These are phyloP conservation scores for Phrynosoma platyrhinos DNA, from an alignment of 2,113 vertebrate genomes.

Conservation along the genomic window DNA sequence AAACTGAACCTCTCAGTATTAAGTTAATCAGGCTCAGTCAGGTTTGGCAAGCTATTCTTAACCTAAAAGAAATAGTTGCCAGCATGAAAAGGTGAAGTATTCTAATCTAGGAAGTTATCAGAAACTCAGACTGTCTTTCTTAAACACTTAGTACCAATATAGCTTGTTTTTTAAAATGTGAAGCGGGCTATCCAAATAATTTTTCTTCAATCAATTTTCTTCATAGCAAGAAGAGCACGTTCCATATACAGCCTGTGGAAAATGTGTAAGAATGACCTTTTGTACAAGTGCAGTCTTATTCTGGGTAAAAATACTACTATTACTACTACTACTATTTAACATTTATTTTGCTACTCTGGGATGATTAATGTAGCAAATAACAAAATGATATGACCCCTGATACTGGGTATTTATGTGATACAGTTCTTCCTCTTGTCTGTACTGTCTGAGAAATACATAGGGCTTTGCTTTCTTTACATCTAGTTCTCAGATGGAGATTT, in stretches of 20 bases:
- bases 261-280: slow-evolving; percentile 86
- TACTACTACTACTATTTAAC: not conserved
- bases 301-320: slow-evolving; percentile 84
- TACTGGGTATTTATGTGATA: not conserved
- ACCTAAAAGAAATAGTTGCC: not conserved
- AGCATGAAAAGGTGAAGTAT: not conserved
- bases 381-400: not conserved
- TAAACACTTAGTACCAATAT: not conserved
- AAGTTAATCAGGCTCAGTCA: not conserved
- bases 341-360: not conserved
- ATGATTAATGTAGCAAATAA: not conserved
- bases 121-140: not conserved
- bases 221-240: slow-evolving; percentile 87
- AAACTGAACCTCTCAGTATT: no score
- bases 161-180: not conserved
- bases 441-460: not conserved
- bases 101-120: not conserved
- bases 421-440: not conserved
- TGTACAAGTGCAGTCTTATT: slow-evolving; percentile 92
- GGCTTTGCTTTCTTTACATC: not conserved
- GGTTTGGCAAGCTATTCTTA: not conserved
- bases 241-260: slow-evolving; percentile 88
- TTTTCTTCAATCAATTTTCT: slow-evolving; percentile 41
- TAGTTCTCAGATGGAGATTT: not conserved
- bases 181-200: not conserved